phyloP scores from a whole-genome alignment of 64 coral and sea anemone genomes.

The Montipora capricornis region DNA sequence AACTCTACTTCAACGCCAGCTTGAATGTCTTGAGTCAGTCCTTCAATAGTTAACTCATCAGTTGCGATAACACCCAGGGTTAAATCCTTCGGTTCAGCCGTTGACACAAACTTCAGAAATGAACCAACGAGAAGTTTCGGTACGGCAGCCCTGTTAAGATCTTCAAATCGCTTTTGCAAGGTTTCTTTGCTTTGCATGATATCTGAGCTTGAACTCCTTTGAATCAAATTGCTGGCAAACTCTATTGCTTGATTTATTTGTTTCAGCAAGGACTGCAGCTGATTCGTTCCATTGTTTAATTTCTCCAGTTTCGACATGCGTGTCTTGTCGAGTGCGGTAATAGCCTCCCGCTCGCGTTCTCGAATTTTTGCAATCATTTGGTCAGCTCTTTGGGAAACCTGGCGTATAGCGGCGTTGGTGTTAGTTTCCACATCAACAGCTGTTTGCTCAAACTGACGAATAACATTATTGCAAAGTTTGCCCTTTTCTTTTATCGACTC shows the following conservation, averaged over 20 bases:
- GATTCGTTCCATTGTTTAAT: not conserved
- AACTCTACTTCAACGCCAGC: conserved; percentile 13
- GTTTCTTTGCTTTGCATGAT: not conserved
- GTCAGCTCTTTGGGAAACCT: conserved; percentile 4
- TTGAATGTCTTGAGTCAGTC: not conserved
- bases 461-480: not conserved
- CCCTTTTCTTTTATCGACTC: not conserved
- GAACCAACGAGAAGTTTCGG: not conserved
- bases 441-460: not conserved
- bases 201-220: conserved; percentile 10
- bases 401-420: not conserved
- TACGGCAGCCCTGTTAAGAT: not conserved
- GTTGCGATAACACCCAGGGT: not conserved
- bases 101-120: conserved; percentile 6
- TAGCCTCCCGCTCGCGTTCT: conserved; percentile 22
- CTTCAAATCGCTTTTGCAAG: conserved; percentile 5
- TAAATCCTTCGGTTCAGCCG: not conserved
- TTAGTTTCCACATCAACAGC: not conserved
- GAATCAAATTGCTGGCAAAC: conserved; percentile 5
- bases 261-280: not conserved
- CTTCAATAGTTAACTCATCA: not conserved
- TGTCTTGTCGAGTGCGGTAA: not conserved
- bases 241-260: conserved; percentile 5
- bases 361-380: not conserved
- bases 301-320: not conserved